A percentile compares a stretch with the other conserved stretches of the same genome.
Evolutionary conservation across 2,888 invertebrate species (phyloP).

Genomic region (Galerucella pusilla): DNA sequence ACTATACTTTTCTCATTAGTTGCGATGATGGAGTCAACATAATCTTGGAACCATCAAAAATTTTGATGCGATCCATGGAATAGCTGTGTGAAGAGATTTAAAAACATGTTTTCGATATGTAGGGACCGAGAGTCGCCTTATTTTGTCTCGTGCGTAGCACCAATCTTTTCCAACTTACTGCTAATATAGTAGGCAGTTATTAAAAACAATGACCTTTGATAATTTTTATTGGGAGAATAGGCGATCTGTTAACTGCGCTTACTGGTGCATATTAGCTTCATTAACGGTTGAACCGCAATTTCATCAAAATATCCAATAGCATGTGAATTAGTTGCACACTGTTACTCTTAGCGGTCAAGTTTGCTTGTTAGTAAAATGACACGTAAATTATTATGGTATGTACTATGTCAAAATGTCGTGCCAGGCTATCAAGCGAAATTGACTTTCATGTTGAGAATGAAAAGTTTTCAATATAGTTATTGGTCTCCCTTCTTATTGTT

Average conservation of each 20-base stretch:
- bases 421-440: background rate
- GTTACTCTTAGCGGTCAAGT: slow-evolving; percentile 8
- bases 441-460: background rate
- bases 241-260: background rate
- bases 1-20: too few relatives aligned
- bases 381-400: slow-evolving; percentile 19
- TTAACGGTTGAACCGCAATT: slow-evolving; percentile 20
- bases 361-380: slow-evolving; percentile 32
- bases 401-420: slow-evolving; percentile 18
- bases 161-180: too few relatives aligned
- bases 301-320: slow-evolving; percentile 24
- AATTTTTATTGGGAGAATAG: background rate
- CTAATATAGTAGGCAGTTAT: background rate
- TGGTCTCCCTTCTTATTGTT: background rate
- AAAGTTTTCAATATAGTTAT: background rate
- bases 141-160: too few relatives aligned
- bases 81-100: too few relatives aligned
- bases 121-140: too few relatives aligned
- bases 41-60: too few relatives aligned
- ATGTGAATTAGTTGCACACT: slow-evolving; percentile 29
- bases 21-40: too few relatives aligned
- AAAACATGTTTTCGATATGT: too few relatives aligned
- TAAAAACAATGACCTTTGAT: slow-evolving; percentile 43
- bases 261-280: background rate
- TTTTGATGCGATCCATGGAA: too few relatives aligned